phyloP scores from a whole-genome alignment of 64 coral and sea anemone species.

The Orbicella faveolata region DNA sequence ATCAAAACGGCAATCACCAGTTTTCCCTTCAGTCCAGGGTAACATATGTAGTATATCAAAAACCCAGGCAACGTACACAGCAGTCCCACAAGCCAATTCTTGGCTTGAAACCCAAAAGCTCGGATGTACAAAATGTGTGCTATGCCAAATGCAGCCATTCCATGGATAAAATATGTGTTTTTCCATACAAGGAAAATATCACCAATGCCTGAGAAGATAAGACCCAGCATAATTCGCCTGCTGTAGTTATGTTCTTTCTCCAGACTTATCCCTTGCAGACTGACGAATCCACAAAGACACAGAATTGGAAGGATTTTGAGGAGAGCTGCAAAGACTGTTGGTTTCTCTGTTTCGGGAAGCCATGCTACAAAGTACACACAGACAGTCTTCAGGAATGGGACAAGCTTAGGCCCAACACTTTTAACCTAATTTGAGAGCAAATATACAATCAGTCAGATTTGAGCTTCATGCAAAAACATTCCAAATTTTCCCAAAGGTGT shows the following conservation, averaged over 20 bases:
- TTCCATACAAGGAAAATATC: constrained; percentile 96
- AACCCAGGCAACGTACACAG: constrained; percentile 51
- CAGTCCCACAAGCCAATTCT: constrained; percentile 19
- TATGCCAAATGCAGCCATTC: constrained; percentile 88
- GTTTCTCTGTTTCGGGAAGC: constrained; percentile 77
- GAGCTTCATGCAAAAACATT: too few species aligned
- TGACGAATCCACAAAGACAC: constrained; percentile 86
- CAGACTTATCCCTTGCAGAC: constrained; percentile 79
- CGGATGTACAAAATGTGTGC: constrained; percentile 88
- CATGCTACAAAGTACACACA: constrained; percentile 98
- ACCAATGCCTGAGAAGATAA: constrained; percentile 91
- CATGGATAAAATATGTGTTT: constrained; percentile 86
- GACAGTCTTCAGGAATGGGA: constrained; percentile 86
- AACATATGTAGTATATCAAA: constrained; percentile 57
- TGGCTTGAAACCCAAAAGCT: constrained; percentile 88
- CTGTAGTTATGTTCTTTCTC: constrained; percentile 86
- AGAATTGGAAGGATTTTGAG: constrained; percentile 85
- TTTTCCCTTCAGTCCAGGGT: constrained; percentile 77
- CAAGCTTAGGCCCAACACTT: constrained; percentile 94
- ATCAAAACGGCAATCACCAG: constrained; percentile 72
- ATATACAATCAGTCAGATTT: not conserved
- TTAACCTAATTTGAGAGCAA: constrained; percentile 61
- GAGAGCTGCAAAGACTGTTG: constrained; percentile 80
- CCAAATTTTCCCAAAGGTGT: too few species aligned
- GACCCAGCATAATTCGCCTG: constrained; percentile 81